A percentile compares a stretch with the other conserved stretches of the same genome.
Conservation (phyloP, 2,888 invertebrate genomes). For the Ennomos fuscantarius region DNA sequence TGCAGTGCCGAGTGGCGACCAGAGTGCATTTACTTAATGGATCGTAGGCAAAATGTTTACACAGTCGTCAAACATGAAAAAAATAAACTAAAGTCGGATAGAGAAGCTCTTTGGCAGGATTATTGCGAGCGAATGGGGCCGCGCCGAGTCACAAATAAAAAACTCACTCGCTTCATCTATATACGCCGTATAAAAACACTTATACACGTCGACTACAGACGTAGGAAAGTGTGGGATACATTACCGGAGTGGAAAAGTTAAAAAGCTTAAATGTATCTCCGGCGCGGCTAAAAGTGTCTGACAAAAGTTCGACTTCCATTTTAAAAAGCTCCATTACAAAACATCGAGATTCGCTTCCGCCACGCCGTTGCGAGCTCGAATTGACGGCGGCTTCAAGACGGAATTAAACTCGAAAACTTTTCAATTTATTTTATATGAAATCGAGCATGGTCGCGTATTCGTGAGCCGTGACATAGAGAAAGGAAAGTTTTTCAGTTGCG, state of each 20-base stretch:
- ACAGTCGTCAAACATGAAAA: constrained; percentile 69
- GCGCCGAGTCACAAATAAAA: constrained; percentile 69
- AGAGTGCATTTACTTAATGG: constrained; percentile 83
- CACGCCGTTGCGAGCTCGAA: constrained; percentile 72
- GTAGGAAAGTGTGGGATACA: constrained; percentile 80
- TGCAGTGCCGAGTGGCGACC: constrained; percentile 80
- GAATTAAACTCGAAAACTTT: constrained; percentile 81
- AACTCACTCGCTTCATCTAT: constrained; percentile 66
- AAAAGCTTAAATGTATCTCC: constrained; percentile 85
- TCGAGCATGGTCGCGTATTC: constrained; percentile 64
- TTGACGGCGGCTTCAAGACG: constrained; percentile 70
- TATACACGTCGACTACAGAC: constrained; percentile 74
- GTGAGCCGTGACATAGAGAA: constrained; percentile 52
- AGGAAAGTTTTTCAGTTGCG: constrained; percentile 46
- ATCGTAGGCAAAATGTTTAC: constrained; percentile 80
- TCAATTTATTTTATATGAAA: constrained; percentile 79
- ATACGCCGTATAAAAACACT: constrained; percentile 68
- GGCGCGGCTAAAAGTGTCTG: constrained; percentile 85
- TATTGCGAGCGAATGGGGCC: constrained; percentile 66
- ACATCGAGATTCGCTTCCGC: constrained; percentile 85
- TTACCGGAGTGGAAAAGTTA: constrained; percentile 85
- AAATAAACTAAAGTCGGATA: constrained; percentile 65
- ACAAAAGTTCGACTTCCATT: constrained; percentile 85
- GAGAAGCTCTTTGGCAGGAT: constrained; percentile 72
- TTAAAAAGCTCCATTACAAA: constrained; percentile 86